Base-by-base conservation (phyloP, 2,113 vertebrate genomes). In the Petroica traversi region DNA sequence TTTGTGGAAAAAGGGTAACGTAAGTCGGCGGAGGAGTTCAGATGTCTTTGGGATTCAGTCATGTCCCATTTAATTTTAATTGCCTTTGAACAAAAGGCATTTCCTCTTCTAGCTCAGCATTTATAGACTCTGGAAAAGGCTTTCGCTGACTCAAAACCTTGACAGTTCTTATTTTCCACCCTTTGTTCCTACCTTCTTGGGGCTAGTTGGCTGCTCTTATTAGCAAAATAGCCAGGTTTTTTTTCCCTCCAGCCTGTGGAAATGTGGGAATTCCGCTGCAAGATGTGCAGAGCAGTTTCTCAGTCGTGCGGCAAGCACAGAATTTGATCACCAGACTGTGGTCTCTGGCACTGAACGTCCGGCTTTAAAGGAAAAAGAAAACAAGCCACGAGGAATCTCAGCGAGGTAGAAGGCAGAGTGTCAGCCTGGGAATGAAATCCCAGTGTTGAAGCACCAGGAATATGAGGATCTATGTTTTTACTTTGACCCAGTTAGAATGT, bases 41-140 rank as follows among this genome's bases (percentile, higher is more conserved):
- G 58, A 85, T 92, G 80, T 93, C 93, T 93, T 75, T 77, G 66
- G 80, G 18, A 31, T 76, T 95, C 91, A 71, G 89, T 83, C 85
- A 73, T 86, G 92, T 96, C 85, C 79, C 86, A 81, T 93, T 93
- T 90, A 88, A 89, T 96, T 97, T 97, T 97, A 96, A 97, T 96
- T 97, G 95, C 85, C 64, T 97, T 91, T 92, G 93, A 90, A 91
- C 79, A 96, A 95, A 96, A 96, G 85, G 94, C 68, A 88, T 85
- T 92, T 93, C 92, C 68, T 93, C 54, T 78, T 96, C 88, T 51
- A 84, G 12, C 15, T 83, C 81, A 79, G 63, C 87, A 68, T 95
- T 96, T 93, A 34, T 26, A 58, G 91, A 38, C 76, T 64, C 80
- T 82, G 91, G 75, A 85, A 88, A 88, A 85, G 63, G 64, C 89